Percentiles rank a stretch among this genome's conserved stretches.
These are phyloP conservation scores for Etia nguti DNA, from an alignment of 2,113 vertebrate species.

Conservation along the genomic window DNA sequence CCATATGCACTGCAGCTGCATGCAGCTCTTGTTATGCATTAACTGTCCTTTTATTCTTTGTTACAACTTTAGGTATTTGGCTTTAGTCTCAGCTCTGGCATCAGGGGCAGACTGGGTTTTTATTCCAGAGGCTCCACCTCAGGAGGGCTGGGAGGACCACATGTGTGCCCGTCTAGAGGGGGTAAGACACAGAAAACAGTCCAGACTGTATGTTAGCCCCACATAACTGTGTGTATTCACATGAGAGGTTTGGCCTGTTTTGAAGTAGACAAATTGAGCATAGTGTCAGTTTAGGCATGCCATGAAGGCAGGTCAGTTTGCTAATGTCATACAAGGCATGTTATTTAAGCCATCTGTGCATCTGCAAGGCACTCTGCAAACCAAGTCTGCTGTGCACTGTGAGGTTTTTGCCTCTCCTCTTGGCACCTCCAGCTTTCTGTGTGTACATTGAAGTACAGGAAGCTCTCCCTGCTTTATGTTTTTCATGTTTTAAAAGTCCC, in stretches of 20 bases:
- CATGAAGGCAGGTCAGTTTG: not conserved
- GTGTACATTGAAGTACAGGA: not conserved
- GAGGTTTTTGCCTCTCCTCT: not conserved
- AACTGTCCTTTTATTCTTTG: not conserved
- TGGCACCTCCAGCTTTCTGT: not conserved
- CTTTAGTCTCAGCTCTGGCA: conserved; percentile 86
- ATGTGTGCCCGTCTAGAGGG: conserved; percentile 85
- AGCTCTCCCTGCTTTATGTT: not conserved
- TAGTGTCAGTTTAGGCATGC: not conserved
- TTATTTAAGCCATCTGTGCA: not conserved
- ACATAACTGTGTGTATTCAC: not conserved
- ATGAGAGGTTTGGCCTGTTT: not conserved
- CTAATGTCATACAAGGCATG: not conserved
- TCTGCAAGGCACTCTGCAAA: not conserved
- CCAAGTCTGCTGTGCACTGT: not conserved
- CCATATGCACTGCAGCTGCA: not conserved
- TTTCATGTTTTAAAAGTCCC: not conserved
- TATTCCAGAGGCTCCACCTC: conserved; percentile 87
- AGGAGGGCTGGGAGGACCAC: conserved; percentile 86
- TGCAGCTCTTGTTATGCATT: not conserved
- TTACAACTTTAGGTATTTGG: conserved; percentile 46
- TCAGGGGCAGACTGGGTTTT: conserved; percentile 95
- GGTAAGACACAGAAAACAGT: conserved; percentile 62
- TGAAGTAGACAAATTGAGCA: not conserved
- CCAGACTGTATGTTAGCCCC: not conserved